Base-by-base conservation (phyloP, 2,113 vertebrate genomes). In the Peromyscus leucopus region DNA sequence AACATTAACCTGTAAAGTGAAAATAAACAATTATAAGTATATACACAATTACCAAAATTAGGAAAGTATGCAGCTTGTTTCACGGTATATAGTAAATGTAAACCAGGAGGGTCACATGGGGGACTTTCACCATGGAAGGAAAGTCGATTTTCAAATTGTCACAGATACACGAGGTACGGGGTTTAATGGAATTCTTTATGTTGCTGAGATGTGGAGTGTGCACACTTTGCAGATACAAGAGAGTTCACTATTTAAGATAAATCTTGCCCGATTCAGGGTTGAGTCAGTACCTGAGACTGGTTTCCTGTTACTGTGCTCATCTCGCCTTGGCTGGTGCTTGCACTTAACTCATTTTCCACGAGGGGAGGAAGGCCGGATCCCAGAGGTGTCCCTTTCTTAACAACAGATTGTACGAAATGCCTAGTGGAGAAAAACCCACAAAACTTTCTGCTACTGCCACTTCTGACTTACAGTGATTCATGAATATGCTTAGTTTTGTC, bases 301-400 rank as follows among this genome's bases (percentile, higher is more conserved):
- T 33, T 7, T 89, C 67, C 95, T 7, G 26, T 28, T 71, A 75
- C 61, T 91, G 59, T 89, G 96, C 89, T 97, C 75, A 96, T 6
- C 42, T 97, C 97, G 39, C 74, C 80, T 76, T 89, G 95, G 96
- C 65, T 94, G 31, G 96, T 94, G 89, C 0, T 88, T 61, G 97
- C 71, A 63, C 76, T 97, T 98, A 99, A 99, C 95, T 99, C 98
- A 90, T 22, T 98, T 98, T 99, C 99, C 75, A 74, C 59, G 71
- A 99, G 33, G 75, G 98, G 97, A 71, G 98, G 10, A 93, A 99
- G 98, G 89, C 31, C 75, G 57, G 98, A 98, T 80, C 85, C 1
- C 31, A 74, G 84, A 39, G 3, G 3, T 36, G 94, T 86, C 67
- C 90, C 79, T 97, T 97, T 99, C 97, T 96, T 98, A 90, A 98